Percentiles rank a stretch among this genome's conserved stretches.
These are phyloP conservation scores for Eulemur macaco DNA, from an alignment of 2,113 vertebrate genomes.

Conservation along the genomic window DNA sequence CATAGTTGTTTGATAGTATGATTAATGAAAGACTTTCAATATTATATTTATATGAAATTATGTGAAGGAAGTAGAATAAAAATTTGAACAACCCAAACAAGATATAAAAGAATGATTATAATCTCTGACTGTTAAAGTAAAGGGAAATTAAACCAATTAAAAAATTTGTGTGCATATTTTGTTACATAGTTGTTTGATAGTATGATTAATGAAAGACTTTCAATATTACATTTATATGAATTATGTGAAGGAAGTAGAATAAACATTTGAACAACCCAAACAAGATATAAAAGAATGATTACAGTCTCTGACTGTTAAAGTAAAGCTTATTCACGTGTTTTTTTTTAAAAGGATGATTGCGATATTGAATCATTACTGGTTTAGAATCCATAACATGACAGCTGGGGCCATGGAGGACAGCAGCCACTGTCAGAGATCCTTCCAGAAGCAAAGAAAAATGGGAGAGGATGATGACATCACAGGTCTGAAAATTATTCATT, in stretches of 20 bases:
- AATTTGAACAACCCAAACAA: background rate
- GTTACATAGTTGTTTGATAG: background rate
- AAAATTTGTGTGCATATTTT: background rate
- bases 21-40: background rate
- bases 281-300: background rate
- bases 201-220: background rate
- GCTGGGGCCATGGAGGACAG: background rate
- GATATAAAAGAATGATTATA: background rate
- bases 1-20: background rate
- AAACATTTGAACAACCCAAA: constrained; percentile 13
- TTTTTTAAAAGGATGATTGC: background rate
- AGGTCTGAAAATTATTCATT: background rate
- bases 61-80: background rate
- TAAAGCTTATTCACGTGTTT: background rate
- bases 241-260: background rate
- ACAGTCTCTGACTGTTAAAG: background rate
- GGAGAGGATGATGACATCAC: background rate
- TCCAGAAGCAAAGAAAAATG: background rate
- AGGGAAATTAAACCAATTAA: constrained; percentile 3
- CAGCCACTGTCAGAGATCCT: background rate
- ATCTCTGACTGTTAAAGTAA: background rate
- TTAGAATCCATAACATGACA: background rate
- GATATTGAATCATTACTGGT: background rate
- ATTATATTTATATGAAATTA: background rate
- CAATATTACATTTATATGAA: background rate